Conservation (phyloP, 2,797 vertebrate species). For the Triplophysa yarkandensis region DNA sequence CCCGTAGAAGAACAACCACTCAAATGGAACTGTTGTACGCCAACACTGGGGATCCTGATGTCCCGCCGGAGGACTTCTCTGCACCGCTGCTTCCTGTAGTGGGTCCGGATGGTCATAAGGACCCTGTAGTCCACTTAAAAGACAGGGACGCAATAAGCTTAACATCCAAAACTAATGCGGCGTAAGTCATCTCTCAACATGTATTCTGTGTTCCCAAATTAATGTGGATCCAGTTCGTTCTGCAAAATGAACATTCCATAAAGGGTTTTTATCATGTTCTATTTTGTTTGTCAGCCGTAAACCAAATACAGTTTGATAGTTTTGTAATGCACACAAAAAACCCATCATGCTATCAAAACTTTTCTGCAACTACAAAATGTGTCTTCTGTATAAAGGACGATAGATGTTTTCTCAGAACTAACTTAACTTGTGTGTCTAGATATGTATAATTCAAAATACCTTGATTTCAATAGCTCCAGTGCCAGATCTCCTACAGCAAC, state of each 20-base stretch:
- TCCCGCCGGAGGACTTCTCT: conserved; percentile 77
- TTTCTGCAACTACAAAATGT: too few species aligned
- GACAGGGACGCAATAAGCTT: conserved; percentile 80
- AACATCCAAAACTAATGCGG: conserved; percentile 81
- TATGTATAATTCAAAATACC: background rate
- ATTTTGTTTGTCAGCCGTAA: too few species aligned
- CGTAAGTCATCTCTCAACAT: conserved; percentile 75
- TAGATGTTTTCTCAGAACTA: background rate
- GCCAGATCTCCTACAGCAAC: conserved; percentile 78
- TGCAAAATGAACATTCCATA: too few species aligned
- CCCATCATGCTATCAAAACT: too few species aligned
- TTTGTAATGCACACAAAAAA: too few species aligned
- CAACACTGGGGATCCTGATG: conserved; percentile 83
- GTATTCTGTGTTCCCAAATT: too few species aligned
- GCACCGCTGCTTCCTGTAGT: conserved; percentile 71
- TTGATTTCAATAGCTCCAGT: conserved; percentile 66
- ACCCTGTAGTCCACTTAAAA: conserved; percentile 69
- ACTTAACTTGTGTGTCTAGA: background rate
- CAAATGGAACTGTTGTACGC: conserved; percentile 97
- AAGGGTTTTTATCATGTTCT: too few species aligned
- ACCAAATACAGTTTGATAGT: too few species aligned
- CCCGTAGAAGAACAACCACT: conserved; percentile 91
- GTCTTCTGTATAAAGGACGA: too few species aligned
- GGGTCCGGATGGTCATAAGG: conserved; percentile 73
- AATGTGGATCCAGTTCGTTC: too few species aligned